A percentile compares a stretch with the other conserved stretches of the same genome.
These are phyloP conservation scores for Bungarus multicinctus DNA, from an alignment of 2,113 vertebrate genomes.

Conservation along the genomic window DNA sequence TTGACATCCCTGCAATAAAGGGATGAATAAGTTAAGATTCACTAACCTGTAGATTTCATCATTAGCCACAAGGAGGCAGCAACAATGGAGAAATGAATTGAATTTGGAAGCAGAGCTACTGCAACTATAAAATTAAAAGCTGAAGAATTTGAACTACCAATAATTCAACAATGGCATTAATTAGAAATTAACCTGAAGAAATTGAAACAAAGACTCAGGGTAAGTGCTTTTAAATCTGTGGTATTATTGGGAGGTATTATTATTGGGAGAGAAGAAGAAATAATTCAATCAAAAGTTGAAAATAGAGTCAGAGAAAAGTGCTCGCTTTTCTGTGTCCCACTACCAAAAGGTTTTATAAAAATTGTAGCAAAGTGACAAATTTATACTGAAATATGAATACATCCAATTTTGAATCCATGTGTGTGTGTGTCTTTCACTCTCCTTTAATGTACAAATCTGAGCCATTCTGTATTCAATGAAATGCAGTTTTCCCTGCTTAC, in stretches of 20 bases:
- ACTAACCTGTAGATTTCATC: not conserved
- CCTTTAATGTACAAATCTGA: not conserved
- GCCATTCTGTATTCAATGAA: not conserved
- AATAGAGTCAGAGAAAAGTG: not conserved
- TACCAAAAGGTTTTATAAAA: not conserved
- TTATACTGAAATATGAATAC: not conserved
- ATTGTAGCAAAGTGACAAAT: not conserved
- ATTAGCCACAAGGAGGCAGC: conserved; percentile 6
- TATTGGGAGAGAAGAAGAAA: not conserved
- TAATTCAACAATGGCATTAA: not conserved
- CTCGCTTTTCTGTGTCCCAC: not conserved
- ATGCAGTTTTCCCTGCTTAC: not conserved
- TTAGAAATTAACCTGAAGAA: not conserved
- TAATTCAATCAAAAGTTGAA: not conserved
- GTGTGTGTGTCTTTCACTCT: not conserved
- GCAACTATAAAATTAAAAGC: not conserved
- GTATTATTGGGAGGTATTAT: not conserved
- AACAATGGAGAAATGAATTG: not conserved
- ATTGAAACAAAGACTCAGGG: not conserved
- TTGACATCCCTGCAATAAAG: not conserved
- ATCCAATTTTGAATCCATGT: not conserved
- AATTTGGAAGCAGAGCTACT: not conserved
- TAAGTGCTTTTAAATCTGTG: not conserved
- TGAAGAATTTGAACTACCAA: not conserved
- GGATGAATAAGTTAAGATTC: not conserved